Conservation (phyloP, 2,113 vertebrate species). For the Labeo catla region DNA sequence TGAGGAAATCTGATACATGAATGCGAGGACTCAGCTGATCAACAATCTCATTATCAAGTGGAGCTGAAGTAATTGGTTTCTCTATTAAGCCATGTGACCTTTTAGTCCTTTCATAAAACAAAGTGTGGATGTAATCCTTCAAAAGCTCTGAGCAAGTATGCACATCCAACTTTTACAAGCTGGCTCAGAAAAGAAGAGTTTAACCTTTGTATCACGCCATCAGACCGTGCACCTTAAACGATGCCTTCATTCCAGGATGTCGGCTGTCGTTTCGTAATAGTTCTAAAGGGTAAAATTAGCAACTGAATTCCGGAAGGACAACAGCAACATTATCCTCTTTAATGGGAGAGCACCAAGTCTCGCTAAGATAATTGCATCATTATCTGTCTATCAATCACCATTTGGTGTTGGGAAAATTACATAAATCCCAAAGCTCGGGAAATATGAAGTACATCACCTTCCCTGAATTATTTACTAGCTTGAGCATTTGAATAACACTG, state of each 20-base stretch:
- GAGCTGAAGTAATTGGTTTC: constrained; percentile 45
- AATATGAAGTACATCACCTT: constrained; percentile 43
- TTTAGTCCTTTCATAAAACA: constrained; percentile 30
- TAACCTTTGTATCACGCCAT: neutral
- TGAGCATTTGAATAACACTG: constrained; percentile 53
- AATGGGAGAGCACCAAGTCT: constrained; percentile 59
- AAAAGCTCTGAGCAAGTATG: constrained; percentile 15
- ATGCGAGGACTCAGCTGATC: neutral
- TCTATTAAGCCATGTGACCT: constrained; percentile 44
- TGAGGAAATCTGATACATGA: constrained; percentile 19
- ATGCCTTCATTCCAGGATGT: constrained; percentile 29
- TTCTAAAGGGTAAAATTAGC: constrained; percentile 54
- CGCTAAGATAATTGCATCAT: constrained; percentile 66
- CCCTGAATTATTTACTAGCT: constrained; percentile 59
- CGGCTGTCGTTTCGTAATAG: constrained; percentile 15
- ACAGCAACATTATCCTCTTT: constrained; percentile 67
- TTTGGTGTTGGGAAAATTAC: constrained; percentile 45
- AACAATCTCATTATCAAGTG: constrained; percentile 40
- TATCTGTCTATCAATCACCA: constrained; percentile 64
- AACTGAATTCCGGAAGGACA: constrained; percentile 58
- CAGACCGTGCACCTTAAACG: constrained; percentile 19
- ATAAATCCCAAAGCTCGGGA: constrained; percentile 55
- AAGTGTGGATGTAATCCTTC: constrained; percentile 25
- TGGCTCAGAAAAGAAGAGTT: neutral
- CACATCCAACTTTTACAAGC: constrained; percentile 12